A percentile compares a stretch with the other conserved stretches of the same genome.
Evolutionary conservation across 2,888 invertebrate species (phyloP).

Genomic region (Megalurothrips usitatus): DNA sequence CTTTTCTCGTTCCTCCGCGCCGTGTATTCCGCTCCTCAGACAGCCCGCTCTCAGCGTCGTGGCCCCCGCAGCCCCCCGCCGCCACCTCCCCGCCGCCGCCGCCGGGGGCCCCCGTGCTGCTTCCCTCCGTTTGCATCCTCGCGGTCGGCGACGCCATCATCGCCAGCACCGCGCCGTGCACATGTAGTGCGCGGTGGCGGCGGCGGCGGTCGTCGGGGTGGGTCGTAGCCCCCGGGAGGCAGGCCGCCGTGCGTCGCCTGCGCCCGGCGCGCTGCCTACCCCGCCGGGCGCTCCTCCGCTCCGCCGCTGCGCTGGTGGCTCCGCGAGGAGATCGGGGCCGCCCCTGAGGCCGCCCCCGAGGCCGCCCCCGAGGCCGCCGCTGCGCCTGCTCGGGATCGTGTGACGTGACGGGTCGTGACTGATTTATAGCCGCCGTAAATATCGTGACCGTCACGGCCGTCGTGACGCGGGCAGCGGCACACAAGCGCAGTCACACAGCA

Average conservation of each 20-base stretch:
- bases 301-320: not conserved
- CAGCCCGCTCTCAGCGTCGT: not conserved
- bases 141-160: not conserved
- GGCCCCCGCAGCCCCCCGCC: no score
- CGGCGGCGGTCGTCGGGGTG: not conserved
- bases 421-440: slow-evolving; percentile 3
- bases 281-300: not conserved
- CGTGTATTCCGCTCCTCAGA: no score
- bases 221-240: not conserved
- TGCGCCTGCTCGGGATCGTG: not conserved
- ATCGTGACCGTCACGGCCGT: slow-evolving; percentile 18
- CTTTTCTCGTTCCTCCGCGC: not conserved
- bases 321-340: not conserved
- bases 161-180: not conserved
- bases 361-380: not conserved
- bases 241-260: not conserved
- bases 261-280: not conserved
- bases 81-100: no score
- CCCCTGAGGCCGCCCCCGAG: no score
- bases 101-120: no score
- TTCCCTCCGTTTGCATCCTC: not conserved
- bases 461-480: not conserved
- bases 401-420: slow-evolving; percentile 14
- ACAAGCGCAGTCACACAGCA: not conserved
- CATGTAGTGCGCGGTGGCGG: not conserved